A percentile compares a stretch with the other conserved stretches of the same genome.
phyloP scores from a whole-genome alignment of 2,888 invertebrate genomes.

The Melieria picta region DNA sequence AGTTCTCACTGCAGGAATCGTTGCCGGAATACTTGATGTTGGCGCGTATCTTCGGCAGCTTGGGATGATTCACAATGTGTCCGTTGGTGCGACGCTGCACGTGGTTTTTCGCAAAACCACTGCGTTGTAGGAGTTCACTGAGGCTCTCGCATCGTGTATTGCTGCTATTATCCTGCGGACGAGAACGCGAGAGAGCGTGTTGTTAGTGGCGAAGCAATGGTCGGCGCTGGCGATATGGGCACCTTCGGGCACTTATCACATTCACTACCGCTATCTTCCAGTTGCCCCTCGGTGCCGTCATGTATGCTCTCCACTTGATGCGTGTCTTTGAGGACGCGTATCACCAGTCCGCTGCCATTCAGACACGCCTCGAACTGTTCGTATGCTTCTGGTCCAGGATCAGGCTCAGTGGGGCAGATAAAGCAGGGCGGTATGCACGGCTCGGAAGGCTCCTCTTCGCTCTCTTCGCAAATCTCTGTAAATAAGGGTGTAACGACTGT shows the following conservation, averaged over 20 bases:
- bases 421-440: constrained; percentile 52
- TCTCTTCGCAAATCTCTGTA: constrained; percentile 15
- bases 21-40: constrained; percentile 64
- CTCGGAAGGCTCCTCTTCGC: constrained; percentile 44
- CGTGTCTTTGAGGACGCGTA: constrained; percentile 62
- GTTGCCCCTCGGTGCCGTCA: constrained; percentile 49
- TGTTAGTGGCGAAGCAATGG: too few relatives aligned
- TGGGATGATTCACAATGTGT: constrained; percentile 54
- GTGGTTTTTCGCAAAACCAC: constrained; percentile 50
- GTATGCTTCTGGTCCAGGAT: constrained; percentile 60
- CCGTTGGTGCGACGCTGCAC: constrained; percentile 52
- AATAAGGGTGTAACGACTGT: not conserved
- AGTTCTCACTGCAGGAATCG: constrained; percentile 55
- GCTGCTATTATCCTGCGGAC: constrained; percentile 31
- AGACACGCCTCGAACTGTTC: constrained; percentile 64
- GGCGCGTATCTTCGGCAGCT: constrained; percentile 60
- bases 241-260: constrained; percentile 41
- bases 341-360: constrained; percentile 62
- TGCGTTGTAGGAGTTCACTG: constrained; percentile 41
- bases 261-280: constrained; percentile 43
- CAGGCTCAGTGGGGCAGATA: constrained; percentile 48
- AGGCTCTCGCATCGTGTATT: constrained; percentile 39
- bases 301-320: constrained; percentile 58
- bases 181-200: not conserved
- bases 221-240: not conserved